phyloP scores from a whole-genome alignment of 2,113 vertebrate species.

The Hippoglossus stenolepis region DNA sequence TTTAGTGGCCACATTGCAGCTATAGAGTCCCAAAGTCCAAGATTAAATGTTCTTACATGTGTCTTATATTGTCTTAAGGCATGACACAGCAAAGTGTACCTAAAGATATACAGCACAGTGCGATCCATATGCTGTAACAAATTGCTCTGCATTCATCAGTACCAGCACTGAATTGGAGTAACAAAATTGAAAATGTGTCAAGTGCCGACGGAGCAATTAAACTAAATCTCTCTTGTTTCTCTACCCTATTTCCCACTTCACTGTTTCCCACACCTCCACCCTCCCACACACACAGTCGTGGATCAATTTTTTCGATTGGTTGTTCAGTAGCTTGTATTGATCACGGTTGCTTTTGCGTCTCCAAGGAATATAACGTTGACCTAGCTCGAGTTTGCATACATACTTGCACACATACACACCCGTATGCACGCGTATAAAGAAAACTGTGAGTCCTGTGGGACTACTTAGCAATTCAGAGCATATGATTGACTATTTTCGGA shows the following conservation, averaged over 20 bases:
- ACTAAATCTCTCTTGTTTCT: constrained; percentile 19
- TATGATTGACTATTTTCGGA: constrained; percentile 51
- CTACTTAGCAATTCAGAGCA: constrained; percentile 31
- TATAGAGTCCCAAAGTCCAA: background rate
- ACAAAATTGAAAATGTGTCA: constrained; percentile 18
- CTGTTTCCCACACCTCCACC: background rate
- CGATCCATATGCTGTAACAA: background rate
- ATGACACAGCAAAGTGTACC: background rate
- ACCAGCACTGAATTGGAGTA: background rate
- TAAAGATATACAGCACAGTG: background rate
- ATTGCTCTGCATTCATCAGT: constrained; percentile 24
- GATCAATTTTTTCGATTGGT: constrained; percentile 64
- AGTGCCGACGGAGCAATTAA: constrained; percentile 32
- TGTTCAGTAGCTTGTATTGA: constrained; percentile 55
- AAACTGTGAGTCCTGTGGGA: constrained; percentile 27
- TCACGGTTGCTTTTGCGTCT: constrained; percentile 37
- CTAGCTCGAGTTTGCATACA: background rate
- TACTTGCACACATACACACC: background rate
- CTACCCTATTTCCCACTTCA: constrained; percentile 16
- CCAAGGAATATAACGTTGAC: constrained; percentile 7
- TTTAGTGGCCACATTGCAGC: background rate
- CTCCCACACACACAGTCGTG: background rate
- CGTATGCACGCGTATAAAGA: background rate
- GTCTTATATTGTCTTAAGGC: background rate
- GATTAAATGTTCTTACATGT: background rate